Base-by-base conservation (phyloP, 2,113 vertebrate species). In the Tinamus guttatus region DNA sequence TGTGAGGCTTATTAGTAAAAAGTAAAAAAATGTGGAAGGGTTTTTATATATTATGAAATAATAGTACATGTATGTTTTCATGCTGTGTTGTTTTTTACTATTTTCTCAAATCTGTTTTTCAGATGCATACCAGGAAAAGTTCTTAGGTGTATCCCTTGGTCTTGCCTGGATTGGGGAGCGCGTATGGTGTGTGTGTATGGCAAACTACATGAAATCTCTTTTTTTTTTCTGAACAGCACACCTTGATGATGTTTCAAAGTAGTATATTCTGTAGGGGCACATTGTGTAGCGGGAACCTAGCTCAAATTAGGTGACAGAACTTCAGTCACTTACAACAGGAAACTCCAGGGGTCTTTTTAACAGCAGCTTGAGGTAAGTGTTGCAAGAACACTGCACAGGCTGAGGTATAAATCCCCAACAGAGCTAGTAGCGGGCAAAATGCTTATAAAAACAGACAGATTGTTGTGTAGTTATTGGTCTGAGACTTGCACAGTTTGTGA, bases 81-180 rank as follows among this genome's bases (percentile, higher is more conserved):
- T 88, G 58, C 71, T 58, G 36, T 41, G 51, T 52, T 12, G 30
- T 21, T 43, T 47, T 62, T 16, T 28, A 11, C 67, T 79, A 91
- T 59, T 89, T 95, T 84, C 76, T 65, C 81, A 90, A 64, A 85
- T 92, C 52, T 68, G 77, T 9, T 95, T 96, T 95, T 92, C 79
- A 94, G 52, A 21, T 74, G 83, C 58, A 27, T 13, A 21, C 3
- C 8, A 67, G 71, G 70, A 85, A 59, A 81, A 86, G 56, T 36
- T 60, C 52, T 62, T 68, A 14, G 40, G 34, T 77, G 43, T 17
- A 8, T 67, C 52, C 38, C 28, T 71, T 71, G 43, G n/a, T 32
- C 20, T 77, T 67, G 17, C 52, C 34, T 65, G 59, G 8, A 49
- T 24, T 85, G 22, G 43, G 41, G 70, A 52, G 13, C 32, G 27